phyloP scores from a whole-genome alignment of 1,140 invertebrate genomes.

The Drosophila subpulchrella region DNA sequence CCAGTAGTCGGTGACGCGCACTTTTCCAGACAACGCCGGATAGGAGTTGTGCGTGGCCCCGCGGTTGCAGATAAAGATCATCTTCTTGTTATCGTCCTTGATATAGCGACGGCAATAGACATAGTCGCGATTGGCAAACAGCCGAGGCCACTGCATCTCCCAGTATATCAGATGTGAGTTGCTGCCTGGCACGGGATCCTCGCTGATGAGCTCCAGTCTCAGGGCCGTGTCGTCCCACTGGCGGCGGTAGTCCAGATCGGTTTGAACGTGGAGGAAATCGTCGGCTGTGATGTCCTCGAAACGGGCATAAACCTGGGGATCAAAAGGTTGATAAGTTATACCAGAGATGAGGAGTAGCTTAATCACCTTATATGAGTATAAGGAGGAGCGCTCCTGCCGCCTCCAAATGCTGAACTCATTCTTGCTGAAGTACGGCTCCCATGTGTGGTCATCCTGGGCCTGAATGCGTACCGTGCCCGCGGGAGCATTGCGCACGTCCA shows the following conservation, averaged over 20 bases:
- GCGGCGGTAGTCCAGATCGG: conserved; percentile 91
- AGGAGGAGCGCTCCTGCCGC: conserved; percentile 87
- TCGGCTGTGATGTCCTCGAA: conserved; percentile 91
- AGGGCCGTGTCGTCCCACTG: conserved; percentile 93
- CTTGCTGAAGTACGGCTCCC: conserved; percentile 92
- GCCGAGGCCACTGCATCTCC: conserved; percentile 94
- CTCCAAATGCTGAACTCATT: conserved; percentile 93
- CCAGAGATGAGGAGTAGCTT: not conserved
- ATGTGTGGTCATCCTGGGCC: conserved; percentile 86
- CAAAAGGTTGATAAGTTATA: too few relatives aligned
- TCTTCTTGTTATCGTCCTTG: conserved; percentile 85
- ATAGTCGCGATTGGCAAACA: conserved; percentile 95
- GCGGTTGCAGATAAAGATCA: conserved; percentile 85
- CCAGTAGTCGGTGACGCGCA: conserved; percentile 92
- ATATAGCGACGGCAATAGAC: conserved; percentile 91
- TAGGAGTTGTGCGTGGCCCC: conserved; percentile 81
- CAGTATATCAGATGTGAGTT: conserved; percentile 92
- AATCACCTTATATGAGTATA: conserved; percentile 91
- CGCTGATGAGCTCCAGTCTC: conserved; percentile 88
- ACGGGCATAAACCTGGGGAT: conserved; percentile 89
- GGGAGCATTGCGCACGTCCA: conserved; percentile 35
- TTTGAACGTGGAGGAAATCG: conserved; percentile 93
- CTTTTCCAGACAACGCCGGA: conserved; percentile 79
- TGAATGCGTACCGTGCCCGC: conserved; percentile 80
- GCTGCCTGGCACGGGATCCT: conserved; percentile 86